A percentile compares a stretch with the other conserved stretches of the same genome.
phyloP scores from a whole-genome alignment of 2,113 vertebrate genomes.

The Odocoileus virginianus region DNA sequence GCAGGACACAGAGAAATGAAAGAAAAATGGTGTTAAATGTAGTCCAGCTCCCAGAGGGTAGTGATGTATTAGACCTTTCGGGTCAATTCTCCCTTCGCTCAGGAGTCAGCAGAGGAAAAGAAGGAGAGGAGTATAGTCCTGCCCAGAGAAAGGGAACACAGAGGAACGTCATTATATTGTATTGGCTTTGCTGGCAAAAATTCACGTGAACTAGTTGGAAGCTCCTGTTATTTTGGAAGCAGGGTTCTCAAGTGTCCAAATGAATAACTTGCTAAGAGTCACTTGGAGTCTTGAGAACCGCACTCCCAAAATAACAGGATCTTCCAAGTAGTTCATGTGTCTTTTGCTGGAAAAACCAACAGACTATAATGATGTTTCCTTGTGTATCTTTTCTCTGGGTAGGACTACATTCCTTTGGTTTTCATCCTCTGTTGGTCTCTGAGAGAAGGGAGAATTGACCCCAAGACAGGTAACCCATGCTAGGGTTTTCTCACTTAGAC shows the following conservation, averaged over 20 bases:
- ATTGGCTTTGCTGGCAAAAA: background rate
- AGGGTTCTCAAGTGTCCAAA: background rate
- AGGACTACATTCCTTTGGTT: background rate
- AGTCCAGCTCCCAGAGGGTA: too few relatives aligned
- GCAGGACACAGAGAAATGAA: background rate
- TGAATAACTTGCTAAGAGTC: background rate
- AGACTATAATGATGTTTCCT: background rate
- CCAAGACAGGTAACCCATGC: background rate
- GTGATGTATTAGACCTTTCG: background rate
- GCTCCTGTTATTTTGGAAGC: background rate
- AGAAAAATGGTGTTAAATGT: background rate
- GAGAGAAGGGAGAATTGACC: background rate
- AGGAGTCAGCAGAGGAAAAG: background rate
- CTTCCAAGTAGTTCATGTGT: background rate
- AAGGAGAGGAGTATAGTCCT: background rate
- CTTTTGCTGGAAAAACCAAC: background rate
- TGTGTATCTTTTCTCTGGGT: background rate
- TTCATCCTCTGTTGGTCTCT: background rate
- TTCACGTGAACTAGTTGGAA: background rate
- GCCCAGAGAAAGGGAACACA: background rate
- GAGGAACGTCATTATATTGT: background rate
- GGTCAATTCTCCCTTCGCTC: background rate
- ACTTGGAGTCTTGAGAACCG: background rate
- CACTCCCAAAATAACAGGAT: background rate
- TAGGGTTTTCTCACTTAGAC: background rate